phyloP scores from a whole-genome alignment of 1,140 invertebrate genomes.

The Heliconius hermathena region DNA sequence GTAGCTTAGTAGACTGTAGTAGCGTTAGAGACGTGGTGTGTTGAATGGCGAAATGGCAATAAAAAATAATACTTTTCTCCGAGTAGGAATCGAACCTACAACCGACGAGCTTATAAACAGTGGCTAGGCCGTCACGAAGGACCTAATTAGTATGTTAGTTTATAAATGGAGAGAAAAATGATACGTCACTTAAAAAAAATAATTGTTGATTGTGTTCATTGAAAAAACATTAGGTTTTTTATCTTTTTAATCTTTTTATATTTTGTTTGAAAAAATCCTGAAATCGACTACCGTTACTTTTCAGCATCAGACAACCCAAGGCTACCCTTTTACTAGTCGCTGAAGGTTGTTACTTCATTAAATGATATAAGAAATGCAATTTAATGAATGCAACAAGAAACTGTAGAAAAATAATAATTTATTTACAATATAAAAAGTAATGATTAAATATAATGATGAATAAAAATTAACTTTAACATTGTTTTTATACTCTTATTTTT shows the following conservation, averaged over 20 bases:
- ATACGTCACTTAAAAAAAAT: too few species aligned
- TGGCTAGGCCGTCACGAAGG: too few species aligned
- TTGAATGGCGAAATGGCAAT: too few species aligned
- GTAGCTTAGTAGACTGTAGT: too few species aligned
- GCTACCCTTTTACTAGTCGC: background rate
- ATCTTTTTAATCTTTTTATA: too few species aligned
- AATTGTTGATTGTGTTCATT: background rate
- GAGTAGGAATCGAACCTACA: too few species aligned
- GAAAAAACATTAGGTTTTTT: background rate
- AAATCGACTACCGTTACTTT: background rate
- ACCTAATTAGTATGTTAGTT: too few species aligned
- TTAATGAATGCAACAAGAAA: background rate
- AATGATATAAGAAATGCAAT: background rate
- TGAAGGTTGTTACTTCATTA: background rate
- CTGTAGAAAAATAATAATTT: background rate
- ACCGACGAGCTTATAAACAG: too few species aligned
- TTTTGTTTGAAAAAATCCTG: background rate
- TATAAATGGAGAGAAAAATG: too few species aligned
- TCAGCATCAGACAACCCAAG: background rate
- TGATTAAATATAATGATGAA: background rate
- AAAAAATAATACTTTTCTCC: too few species aligned
- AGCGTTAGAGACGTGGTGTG: too few species aligned
- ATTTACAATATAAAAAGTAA: background rate
- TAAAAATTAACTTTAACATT: background rate
- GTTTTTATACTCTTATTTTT: background rate